phyloP scores from a whole-genome alignment of 2,113 vertebrate genomes.

The Strix uralensis region DNA sequence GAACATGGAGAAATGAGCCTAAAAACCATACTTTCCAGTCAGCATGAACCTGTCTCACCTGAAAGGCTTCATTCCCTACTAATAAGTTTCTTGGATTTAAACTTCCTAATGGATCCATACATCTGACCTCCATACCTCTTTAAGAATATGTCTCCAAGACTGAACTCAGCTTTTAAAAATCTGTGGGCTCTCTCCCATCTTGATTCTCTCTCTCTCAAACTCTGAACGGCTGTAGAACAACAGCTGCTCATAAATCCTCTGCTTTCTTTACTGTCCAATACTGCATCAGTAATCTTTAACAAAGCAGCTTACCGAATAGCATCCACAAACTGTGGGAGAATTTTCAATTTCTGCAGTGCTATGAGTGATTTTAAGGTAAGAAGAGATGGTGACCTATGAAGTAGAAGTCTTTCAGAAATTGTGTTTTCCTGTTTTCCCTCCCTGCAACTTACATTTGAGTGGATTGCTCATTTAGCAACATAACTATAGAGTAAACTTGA shows the following conservation, averaged over 20 bases:
- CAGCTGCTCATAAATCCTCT: neutral
- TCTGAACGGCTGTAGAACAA: neutral
- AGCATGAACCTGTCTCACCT: neutral
- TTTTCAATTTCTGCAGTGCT: neutral
- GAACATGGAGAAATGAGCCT: neutral
- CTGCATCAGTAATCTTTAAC: neutral
- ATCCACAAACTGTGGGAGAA: neutral
- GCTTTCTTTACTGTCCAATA: neutral
- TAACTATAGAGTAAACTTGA: neutral
- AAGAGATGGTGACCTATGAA: neutral
- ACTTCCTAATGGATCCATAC: neutral
- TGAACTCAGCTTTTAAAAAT: neutral
- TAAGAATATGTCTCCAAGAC: neutral
- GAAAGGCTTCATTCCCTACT: neutral
- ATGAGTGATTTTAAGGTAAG: neutral
- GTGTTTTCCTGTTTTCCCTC: neutral
- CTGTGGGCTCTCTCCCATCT: neutral
- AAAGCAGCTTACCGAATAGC: neutral
- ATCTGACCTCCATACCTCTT: neutral
- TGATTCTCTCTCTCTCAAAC: neutral
- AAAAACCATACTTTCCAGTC: neutral
- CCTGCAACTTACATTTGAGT: neutral
- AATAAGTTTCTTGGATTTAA: neutral
- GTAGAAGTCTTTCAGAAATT: neutral
- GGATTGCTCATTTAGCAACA: neutral